phyloP scores from a whole-genome alignment of 2,888 invertebrate genomes.

The Pandemis cinnamomeana region DNA sequence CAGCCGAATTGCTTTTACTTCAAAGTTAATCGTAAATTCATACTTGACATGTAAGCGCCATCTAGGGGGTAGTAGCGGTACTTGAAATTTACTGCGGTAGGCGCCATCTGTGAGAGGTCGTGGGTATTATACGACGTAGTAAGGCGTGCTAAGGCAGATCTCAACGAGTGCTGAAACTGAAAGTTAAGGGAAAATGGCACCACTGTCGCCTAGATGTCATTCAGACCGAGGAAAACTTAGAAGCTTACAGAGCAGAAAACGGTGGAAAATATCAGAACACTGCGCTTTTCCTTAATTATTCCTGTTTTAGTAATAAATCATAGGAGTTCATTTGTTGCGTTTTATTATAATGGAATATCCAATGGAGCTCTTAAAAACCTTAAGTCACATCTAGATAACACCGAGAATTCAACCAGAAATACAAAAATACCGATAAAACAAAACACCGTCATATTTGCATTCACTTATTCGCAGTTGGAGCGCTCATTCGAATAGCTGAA shows the following conservation, averaged over 20 bases:
- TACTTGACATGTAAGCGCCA: constrained; percentile 47
- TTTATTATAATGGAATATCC: too few relatives aligned
- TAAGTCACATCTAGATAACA: neutral
- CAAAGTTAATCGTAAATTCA: neutral
- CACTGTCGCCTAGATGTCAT: constrained; percentile 9
- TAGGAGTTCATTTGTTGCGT: too few relatives aligned
- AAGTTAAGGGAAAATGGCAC: constrained; percentile 23
- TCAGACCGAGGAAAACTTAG: neutral
- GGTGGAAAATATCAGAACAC: too few relatives aligned
- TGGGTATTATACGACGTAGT: constrained; percentile 17
- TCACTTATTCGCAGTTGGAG: neutral
- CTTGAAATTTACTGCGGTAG: constrained; percentile 13
- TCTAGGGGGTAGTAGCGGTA: constrained; percentile 63
- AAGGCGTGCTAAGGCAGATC: neutral
- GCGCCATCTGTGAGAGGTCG: constrained; percentile 59
- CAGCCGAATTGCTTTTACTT: neutral
- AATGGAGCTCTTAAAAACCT: too few relatives aligned
- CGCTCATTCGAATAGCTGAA: constrained; percentile 8
- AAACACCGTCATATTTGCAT: neutral
- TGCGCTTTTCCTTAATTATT: too few relatives aligned
- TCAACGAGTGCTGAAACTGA: constrained; percentile 22
- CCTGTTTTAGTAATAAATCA: too few relatives aligned
- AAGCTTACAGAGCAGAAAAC: too few relatives aligned
- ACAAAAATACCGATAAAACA: neutral
- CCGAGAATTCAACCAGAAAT: neutral